Conservation (phyloP, 2,797 vertebrate species). For the Sebastiscus tertius region DNA sequence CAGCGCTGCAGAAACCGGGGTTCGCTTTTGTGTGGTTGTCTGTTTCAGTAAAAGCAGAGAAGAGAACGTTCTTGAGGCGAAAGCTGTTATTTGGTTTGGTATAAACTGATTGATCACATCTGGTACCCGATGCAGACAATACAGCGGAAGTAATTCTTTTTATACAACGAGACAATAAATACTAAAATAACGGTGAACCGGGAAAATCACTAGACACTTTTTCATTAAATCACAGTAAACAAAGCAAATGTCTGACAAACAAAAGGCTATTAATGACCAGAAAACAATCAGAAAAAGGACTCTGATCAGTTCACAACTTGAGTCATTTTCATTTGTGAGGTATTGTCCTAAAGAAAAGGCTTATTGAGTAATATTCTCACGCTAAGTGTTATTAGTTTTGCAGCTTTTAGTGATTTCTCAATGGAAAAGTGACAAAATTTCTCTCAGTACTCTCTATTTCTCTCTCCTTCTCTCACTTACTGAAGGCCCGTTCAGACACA, state of each 20-base stretch:
- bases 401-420: neutral
- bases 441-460: too few relatives aligned
- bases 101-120: neutral
- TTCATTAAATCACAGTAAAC: neutral
- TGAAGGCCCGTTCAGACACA: too few relatives aligned
- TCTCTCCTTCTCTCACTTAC: too few relatives aligned
- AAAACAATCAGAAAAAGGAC: neutral
- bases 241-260: neutral
- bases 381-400: neutral
- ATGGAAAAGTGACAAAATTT: neutral
- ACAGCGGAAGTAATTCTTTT: neutral
- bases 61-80: neutral
- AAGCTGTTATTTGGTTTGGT: neutral
- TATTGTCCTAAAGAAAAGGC: neutral
- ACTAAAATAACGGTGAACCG: too few relatives aligned
- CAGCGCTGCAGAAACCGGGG: slow-evolving; percentile 2
- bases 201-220: neutral
- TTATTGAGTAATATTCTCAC: neutral
- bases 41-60: slow-evolving; percentile 19
- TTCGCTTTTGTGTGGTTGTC: slow-evolving; percentile 22
- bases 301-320: neutral
- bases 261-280: neutral
- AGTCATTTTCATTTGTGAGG: neutral
- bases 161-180: neutral
- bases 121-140: neutral